Evolutionary conservation across 1,140 invertebrate genomes (phyloP), one percentile per base, ranked within the genome.

Genomic region (Orius laevigatus): DNA sequence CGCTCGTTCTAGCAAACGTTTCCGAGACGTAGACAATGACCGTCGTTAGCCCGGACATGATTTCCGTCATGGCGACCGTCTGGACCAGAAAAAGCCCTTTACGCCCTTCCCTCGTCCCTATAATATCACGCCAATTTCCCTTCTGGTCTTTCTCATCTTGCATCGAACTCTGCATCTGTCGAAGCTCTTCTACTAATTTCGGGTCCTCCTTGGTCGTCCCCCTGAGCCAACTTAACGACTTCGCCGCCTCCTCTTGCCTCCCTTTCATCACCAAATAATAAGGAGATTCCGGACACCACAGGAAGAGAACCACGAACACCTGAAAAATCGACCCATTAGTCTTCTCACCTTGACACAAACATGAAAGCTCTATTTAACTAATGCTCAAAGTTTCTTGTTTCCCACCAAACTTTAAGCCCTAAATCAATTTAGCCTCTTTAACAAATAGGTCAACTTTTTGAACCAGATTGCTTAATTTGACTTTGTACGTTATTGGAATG

Each of bases 201-300:
- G 39, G 5, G 8, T 52, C 50, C 2, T 44, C 45, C 0, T 6
- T 4, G 18, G 49, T 35, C 1, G 46, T 32, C 2, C 50, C 75
- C 2, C 87, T 67, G 1, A 93, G 64, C 55, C 71, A 80, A 41
- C 70, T 66, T 50, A 92, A 61, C 4, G 79, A 65, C 1, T 67
- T 58, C 0, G 73, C 60, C 0, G 85, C 86, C 2, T 77, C 74
- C 5, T 71, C 63, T 35, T 70, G 69, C 19, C 72, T 67, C 57
- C 71, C 70, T 57, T 72, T 72, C 9, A 66, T 64, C 0, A 85
- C 63, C 25, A 79, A 66, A 52, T 73, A 85, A 48, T 77, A 77
- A 0, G 89, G 88, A 31, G 82, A 81, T 60, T 93, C 89, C 0
- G 87, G 87, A 66, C 89, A 79, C 41, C 76, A 74, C 5, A 74